Conservation (phyloP, 2,797 vertebrate species). For the Chloroceryle inda region DNA sequence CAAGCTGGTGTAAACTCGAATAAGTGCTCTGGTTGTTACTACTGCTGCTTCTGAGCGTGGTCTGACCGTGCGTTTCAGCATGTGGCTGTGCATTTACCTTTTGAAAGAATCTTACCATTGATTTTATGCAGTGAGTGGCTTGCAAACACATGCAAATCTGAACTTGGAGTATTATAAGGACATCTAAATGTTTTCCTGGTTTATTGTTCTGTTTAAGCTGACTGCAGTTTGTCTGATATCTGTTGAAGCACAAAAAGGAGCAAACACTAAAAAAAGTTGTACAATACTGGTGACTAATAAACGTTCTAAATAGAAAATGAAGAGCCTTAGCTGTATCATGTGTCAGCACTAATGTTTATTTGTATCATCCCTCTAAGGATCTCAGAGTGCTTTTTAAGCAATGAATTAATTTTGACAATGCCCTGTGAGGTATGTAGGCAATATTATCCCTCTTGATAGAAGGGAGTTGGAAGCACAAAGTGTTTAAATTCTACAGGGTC, state of each 20-base stretch:
- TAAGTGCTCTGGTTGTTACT: background rate
- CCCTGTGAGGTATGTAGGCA: slow-evolving; percentile 34
- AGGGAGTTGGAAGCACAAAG: background rate
- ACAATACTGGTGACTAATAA: slow-evolving; percentile 23
- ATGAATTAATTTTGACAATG: slow-evolving; percentile 65
- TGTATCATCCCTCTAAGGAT: slow-evolving; percentile 57
- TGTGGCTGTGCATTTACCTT: background rate
- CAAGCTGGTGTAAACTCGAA: background rate
- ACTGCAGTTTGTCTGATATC: background rate
- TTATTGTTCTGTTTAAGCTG: slow-evolving; percentile 9
- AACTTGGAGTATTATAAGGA: background rate
- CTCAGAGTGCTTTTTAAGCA: slow-evolving; percentile 55
- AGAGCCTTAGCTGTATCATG: background rate
- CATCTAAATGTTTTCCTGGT: background rate
- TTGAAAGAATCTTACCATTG: background rate
- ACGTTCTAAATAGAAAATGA: slow-evolving; percentile 22
- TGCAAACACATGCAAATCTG: background rate
- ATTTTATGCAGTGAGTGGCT: background rate
- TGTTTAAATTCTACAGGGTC: slow-evolving; percentile 32
- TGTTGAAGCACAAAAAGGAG: background rate
- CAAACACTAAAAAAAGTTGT: slow-evolving; percentile 10
- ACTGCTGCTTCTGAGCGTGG: background rate
- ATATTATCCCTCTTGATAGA: background rate
- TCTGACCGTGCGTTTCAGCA: background rate
- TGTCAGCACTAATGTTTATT: slow-evolving; percentile 48